Evolutionary conservation across 1,140 invertebrate species (phyloP).

Genomic region (Lamellibrachia luymesi): DNA sequence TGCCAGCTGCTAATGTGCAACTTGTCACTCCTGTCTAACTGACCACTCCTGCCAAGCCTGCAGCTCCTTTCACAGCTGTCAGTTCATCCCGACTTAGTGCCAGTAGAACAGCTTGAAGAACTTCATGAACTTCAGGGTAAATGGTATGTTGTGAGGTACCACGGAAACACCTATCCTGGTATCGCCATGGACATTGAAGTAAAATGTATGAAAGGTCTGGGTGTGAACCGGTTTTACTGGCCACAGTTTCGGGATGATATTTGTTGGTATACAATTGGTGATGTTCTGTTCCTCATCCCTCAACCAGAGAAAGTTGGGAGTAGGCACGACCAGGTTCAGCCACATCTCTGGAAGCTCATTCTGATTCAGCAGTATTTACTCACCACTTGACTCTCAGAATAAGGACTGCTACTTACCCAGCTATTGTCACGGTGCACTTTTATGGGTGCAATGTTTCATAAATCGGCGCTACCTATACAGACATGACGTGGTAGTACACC

Average conservation of each 20-base stretch:
- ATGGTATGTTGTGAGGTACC: too few relatives aligned
- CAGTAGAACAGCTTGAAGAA: too few relatives aligned
- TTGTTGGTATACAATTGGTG: conserved; percentile 8
- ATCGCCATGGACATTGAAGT: too few relatives aligned
- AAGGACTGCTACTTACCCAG: not conserved
- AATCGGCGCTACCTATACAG: not conserved
- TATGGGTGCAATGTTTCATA: not conserved
- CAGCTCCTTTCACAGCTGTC: conserved; percentile 14
- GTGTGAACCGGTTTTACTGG: conserved; percentile 7
- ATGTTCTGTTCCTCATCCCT: not conserved
- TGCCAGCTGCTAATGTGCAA: conserved; percentile 1
- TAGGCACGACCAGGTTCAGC: not conserved
- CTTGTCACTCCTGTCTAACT: too few relatives aligned
- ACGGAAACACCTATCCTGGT: too few relatives aligned
- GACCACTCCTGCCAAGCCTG: too few relatives aligned
- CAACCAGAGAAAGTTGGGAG: conserved; percentile 11
- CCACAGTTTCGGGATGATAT: conserved; percentile 8
- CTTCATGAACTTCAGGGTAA: too few relatives aligned
- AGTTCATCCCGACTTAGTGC: not conserved
- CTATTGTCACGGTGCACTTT: too few relatives aligned
- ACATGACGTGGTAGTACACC: not conserved
- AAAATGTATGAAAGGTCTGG: not conserved
- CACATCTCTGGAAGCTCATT: not conserved
- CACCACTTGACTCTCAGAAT: not conserved
- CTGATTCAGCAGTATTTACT: not conserved